phyloP scores from a whole-genome alignment of 2,888 invertebrate species.

The Blastobasis lacticolella region DNA sequence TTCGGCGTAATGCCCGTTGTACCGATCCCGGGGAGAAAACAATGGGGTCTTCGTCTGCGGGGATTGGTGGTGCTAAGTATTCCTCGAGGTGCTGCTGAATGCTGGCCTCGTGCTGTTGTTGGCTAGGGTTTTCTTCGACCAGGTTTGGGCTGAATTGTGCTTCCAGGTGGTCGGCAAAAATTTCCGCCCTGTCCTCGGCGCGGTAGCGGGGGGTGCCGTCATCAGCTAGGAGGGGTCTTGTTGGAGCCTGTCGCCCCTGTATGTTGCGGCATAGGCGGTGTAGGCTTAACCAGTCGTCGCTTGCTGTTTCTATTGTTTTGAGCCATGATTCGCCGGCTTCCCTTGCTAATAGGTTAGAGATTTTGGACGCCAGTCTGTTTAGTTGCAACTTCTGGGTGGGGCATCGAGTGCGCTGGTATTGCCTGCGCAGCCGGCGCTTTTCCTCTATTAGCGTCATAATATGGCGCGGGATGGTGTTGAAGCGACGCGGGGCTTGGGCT shows the following conservation, averaged over 20 bases:
- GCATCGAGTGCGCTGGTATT: conserved; percentile 5
- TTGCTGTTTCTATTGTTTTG: background rate
- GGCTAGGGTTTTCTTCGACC: background rate
- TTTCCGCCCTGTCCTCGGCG: conserved; percentile 5
- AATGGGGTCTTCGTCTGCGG: background rate
- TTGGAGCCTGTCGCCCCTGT: background rate
- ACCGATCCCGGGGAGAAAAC: conserved; percentile 10
- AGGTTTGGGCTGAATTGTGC: conserved; percentile 6
- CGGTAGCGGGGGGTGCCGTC: conserved; percentile 1
- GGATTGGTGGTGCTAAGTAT: background rate
- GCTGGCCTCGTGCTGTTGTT: background rate
- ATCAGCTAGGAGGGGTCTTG: background rate
- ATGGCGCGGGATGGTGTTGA: background rate
- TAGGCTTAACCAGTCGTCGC: background rate
- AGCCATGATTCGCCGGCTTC: background rate
- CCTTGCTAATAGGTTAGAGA: background rate
- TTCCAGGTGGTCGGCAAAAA: conserved; percentile 5
- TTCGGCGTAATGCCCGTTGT: background rate
- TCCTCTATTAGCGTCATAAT: background rate
- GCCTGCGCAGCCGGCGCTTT: conserved; percentile 2
- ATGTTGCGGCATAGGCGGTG: conserved; percentile 2
- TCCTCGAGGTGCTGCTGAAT: background rate
- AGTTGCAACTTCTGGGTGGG: background rate
- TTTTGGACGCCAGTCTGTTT: background rate
- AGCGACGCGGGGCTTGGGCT: background rate